Evolutionary conservation across 2,888 invertebrate species (phyloP).

Genomic region (Tinea semifulvella): DNA sequence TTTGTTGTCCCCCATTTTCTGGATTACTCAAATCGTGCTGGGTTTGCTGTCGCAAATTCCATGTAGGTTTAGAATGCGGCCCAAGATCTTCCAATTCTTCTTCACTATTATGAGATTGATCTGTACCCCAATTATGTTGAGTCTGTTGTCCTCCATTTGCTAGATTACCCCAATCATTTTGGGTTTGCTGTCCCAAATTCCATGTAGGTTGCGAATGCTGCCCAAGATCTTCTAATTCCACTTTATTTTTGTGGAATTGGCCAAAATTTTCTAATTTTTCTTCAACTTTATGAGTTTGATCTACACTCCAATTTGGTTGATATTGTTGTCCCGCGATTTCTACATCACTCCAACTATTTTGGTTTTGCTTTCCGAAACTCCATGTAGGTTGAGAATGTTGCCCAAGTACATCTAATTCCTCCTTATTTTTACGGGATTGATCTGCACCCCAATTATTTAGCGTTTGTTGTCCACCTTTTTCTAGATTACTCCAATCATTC

Average conservation of each 20-base stretch:
- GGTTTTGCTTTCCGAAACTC: background rate
- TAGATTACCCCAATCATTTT: slow-evolving; percentile 12
- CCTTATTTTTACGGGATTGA: too few species aligned
- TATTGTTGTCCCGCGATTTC: slow-evolving; percentile 7
- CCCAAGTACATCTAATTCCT: too few species aligned
- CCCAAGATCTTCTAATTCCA: background rate
- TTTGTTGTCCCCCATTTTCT: background rate
- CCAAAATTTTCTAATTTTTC: slow-evolving; percentile 8
- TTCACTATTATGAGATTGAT: too few species aligned
- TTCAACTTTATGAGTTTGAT: too few species aligned
- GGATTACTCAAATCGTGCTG: background rate
- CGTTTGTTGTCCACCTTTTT: background rate
- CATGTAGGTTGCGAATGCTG: background rate
- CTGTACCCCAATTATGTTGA: slow-evolving; percentile 19
- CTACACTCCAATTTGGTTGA: background rate
- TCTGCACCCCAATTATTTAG: background rate
- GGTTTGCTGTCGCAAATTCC: slow-evolving; percentile 3
- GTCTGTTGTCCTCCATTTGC: background rate
- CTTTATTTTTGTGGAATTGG: too few species aligned
- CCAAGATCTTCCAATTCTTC: slow-evolving; percentile 23
- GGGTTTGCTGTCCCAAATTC: slow-evolving; percentile 19
- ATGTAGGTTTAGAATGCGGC: too few species aligned
- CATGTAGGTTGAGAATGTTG: too few species aligned
- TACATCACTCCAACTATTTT: slow-evolving; percentile 16
- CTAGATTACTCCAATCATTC: background rate